phyloP scores from a whole-genome alignment of 1,140 invertebrate genomes.

The Asobara japonica region DNA sequence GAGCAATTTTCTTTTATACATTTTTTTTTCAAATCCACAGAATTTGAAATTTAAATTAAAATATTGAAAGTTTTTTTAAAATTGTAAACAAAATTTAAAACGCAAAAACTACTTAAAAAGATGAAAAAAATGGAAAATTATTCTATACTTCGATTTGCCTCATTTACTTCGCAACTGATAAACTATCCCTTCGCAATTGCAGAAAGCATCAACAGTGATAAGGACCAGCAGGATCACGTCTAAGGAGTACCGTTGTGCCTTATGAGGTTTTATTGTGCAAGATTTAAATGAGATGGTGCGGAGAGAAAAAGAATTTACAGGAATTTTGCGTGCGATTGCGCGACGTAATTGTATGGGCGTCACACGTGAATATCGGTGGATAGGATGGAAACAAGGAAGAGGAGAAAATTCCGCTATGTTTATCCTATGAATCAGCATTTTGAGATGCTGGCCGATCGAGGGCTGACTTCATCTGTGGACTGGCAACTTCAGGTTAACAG shows the following conservation, averaged over 20 bases:
- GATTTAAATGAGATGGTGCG: conserved; percentile 10
- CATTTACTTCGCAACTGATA: too few species aligned
- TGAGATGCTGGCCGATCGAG: conserved; percentile 7
- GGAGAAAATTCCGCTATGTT: conserved; percentile 26
- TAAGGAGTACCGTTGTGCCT: not conserved
- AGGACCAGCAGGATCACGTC: not conserved
- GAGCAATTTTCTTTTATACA: too few species aligned
- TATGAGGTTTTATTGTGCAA: not conserved
- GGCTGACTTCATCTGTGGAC: conserved; percentile 24
- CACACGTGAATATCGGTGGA: conserved; percentile 1
- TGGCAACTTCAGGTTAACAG: conserved; percentile 2
- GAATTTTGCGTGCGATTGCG: conserved; percentile 5
- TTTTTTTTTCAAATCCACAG: too few species aligned
- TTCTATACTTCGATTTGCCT: too few species aligned
- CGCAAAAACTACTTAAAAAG: too few species aligned
- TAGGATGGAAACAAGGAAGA: conserved; percentile 15
- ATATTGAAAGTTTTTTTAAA: too few species aligned
- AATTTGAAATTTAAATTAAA: too few species aligned
- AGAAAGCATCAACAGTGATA: conserved; percentile 2
- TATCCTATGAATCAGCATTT: conserved; percentile 32
- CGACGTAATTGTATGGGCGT: not conserved
- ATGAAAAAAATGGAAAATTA: too few species aligned
- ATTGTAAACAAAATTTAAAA: too few species aligned
- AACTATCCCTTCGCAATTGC: not conserved
- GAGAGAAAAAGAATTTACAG: conserved; percentile 14